A percentile compares a stretch with the other conserved stretches of the same genome.
Conservation (phyloP, 2,113 vertebrate species). For the Irena cyanogastra region DNA sequence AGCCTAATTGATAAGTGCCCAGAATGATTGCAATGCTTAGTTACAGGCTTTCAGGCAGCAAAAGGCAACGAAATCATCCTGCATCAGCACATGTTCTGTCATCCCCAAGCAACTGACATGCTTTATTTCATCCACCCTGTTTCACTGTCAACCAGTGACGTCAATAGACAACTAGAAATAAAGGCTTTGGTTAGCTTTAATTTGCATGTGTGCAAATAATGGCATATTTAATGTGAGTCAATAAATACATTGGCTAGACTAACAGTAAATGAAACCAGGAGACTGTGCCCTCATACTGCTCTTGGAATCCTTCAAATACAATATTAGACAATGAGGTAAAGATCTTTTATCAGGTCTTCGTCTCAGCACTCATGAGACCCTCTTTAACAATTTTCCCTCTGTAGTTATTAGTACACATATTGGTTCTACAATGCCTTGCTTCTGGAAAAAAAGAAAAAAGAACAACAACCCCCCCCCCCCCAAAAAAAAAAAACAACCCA, state of each 20-base stretch:
- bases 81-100: not conserved
- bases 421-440: not conserved
- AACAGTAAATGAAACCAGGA: not conserved
- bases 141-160: not conserved
- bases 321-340: not conserved
- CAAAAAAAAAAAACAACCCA: too few species aligned
- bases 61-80: not conserved
- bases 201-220: not conserved
- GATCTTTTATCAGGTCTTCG: not conserved
- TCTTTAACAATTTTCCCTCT: not conserved
- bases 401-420: not conserved
- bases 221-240: not conserved
- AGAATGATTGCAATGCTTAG: not conserved
- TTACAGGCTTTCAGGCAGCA: not conserved
- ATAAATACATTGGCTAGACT: not conserved
- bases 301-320: not conserved
- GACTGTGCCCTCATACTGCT: not conserved
- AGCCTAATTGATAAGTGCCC: not conserved
- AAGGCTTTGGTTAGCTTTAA: not conserved
- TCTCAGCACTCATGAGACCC: not conserved
- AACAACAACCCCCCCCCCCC: rapidly evolving
- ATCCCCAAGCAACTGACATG: not conserved
- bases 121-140: not conserved
- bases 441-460: not conserved
- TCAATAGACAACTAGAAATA: not conserved